phyloP scores from a whole-genome alignment of 2,797 vertebrate species.

The Podargus strigoides region DNA sequence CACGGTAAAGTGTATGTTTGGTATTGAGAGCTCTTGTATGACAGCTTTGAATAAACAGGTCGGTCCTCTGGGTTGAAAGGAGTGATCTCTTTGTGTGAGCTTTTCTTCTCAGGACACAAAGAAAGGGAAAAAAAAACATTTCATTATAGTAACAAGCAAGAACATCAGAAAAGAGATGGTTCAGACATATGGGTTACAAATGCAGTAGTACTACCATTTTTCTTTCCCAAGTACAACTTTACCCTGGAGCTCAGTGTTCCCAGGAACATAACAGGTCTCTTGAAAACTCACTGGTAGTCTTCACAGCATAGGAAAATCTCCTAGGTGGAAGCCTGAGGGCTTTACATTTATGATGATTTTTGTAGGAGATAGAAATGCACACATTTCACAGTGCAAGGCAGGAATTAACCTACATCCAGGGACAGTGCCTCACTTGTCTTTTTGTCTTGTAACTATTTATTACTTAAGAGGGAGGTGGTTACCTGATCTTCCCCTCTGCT shows the following conservation, averaged over 20 bases:
- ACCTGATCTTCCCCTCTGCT: neutral
- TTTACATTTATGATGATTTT: neutral
- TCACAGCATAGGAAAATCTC: neutral
- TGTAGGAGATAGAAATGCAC: neutral
- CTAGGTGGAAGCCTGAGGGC: neutral
- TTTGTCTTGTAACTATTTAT: neutral
- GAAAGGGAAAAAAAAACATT: neutral
- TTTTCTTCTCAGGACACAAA: neutral
- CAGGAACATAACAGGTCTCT: rapidly evolving
- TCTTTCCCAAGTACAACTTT: neutral
- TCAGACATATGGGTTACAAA: neutral
- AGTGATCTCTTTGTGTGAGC: neutral
- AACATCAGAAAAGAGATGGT: neutral
- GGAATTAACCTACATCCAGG: neutral
- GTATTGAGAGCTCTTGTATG: neutral
- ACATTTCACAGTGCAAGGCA: neutral
- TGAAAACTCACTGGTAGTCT: neutral
- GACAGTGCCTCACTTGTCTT: neutral
- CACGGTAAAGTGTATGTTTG: neutral
- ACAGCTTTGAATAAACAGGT: neutral
- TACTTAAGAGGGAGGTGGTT: neutral
- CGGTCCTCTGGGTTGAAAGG: neutral
- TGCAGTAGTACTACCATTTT: neutral
- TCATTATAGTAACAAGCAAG: neutral
- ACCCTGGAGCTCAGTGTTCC: neutral